Percentiles rank a stretch among this genome's conserved stretches.
Conservation (phyloP, 2,113 vertebrate genomes). For the Sprattus sprattus region DNA sequence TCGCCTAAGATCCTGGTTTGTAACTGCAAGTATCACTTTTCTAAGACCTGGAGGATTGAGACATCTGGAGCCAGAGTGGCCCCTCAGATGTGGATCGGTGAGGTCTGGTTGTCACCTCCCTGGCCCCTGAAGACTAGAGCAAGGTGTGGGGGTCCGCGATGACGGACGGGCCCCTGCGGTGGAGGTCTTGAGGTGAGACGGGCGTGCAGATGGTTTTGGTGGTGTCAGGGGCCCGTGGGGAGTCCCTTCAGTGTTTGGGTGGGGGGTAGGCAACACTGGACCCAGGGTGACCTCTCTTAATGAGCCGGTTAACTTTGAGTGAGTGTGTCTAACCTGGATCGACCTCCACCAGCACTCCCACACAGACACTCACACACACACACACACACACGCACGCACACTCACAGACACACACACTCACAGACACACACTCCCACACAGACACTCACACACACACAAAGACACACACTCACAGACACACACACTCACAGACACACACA, state of each 20-base stretch:
- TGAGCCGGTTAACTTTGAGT: constrained; percentile 49
- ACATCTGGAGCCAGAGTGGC: not conserved
- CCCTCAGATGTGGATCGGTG: not conserved
- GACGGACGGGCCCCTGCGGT: not conserved
- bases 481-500: constrained; percentile 22
- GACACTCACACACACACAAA: constrained; percentile 45
- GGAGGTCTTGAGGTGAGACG: not conserved
- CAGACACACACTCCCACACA: constrained; percentile 38
- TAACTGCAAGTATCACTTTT: too few species aligned
- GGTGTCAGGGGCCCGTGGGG: not conserved
- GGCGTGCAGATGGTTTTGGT: not conserved
- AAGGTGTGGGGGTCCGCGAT: not conserved
- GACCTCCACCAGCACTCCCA: constrained; percentile 53
- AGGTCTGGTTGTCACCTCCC: not conserved
- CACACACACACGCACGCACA: constrained; percentile 28
- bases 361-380: constrained; percentile 48
- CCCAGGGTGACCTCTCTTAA: constrained; percentile 3
- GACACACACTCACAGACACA: constrained; percentile 43
- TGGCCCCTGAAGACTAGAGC: not conserved
- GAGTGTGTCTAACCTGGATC: constrained; percentile 51
- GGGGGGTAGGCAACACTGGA: not conserved
- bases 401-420: constrained; percentile 19
- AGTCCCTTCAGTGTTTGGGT: not conserved
- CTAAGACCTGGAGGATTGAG: not conserved
- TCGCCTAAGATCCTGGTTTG: too few species aligned